Conservation (phyloP, 2,797 vertebrate species). For the Synaphobranchus kaupii region DNA sequence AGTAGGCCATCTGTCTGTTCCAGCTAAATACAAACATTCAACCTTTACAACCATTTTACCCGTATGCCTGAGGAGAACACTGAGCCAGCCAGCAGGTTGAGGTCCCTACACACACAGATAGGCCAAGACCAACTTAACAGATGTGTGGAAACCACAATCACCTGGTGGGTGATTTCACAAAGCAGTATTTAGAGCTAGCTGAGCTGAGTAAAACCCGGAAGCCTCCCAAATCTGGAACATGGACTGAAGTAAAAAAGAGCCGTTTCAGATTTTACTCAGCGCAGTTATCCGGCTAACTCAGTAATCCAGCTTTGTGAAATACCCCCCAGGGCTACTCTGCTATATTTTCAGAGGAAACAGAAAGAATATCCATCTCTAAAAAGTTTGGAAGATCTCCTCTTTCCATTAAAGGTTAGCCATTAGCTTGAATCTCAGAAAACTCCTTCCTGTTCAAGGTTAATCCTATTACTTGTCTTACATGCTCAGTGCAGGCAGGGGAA, state of each 20-base stretch:
- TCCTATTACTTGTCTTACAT: constrained; percentile 53
- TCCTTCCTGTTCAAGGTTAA: constrained; percentile 56
- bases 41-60: neutral
- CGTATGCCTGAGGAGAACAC: neutral
- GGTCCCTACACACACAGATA: neutral
- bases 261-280: too few species aligned
- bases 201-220: too few species aligned
- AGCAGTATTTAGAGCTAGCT: neutral
- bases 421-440: constrained; percentile 2
- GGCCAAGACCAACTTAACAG: neutral
- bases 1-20: neutral
- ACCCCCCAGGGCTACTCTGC: neutral
- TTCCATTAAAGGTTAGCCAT: neutral
- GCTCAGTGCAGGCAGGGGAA: constrained; percentile 45
- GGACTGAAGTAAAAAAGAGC: too few species aligned
- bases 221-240: too few species aligned
- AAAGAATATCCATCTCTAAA: neutral
- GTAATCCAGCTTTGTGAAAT: too few species aligned
- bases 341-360: neutral
- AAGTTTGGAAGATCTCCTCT: neutral
- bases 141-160: neutral
- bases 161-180: neutral
- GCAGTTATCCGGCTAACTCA: too few species aligned
- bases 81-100: neutral
- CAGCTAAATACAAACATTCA: neutral